Percentiles rank a stretch among this genome's conserved stretches.
Evolutionary conservation across 2,797 vertebrate genomes (phyloP).

Genomic region (Capromys pilorides): DNA sequence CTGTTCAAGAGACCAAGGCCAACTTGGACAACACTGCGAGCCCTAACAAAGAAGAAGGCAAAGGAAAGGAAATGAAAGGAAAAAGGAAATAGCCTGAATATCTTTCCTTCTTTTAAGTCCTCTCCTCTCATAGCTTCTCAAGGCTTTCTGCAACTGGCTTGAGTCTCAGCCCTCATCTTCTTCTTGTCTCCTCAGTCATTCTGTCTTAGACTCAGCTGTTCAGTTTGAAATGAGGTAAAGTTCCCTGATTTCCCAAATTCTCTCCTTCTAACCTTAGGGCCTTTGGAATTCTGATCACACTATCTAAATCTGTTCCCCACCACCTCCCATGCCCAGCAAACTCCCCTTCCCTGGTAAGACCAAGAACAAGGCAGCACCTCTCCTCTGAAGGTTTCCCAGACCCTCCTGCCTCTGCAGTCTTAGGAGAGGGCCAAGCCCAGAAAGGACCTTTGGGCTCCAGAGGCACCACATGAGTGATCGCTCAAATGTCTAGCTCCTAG

Average conservation of each 20-base stretch:
- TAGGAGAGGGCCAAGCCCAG: fast-evolving
- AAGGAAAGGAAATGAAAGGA: neutral
- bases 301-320: neutral
- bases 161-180: neutral
- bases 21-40: neutral
- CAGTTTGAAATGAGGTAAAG: neutral
- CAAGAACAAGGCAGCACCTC: neutral
- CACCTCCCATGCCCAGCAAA: neutral
- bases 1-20: neutral
- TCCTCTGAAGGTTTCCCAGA: neutral
- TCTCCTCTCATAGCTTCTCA: neutral
- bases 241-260: neutral
- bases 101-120: no score
- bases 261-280: neutral
- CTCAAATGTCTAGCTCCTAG: neutral
- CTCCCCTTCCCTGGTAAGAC: neutral
- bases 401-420: neutral
- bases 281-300: neutral
- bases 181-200: neutral
- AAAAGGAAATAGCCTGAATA: no score
- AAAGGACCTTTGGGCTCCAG: neutral
- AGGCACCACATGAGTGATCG: neutral
- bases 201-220: neutral
- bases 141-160: neutral
- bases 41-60: neutral